phyloP scores from a whole-genome alignment of 2,888 invertebrate genomes.

The Oxystoma pomonae region DNA sequence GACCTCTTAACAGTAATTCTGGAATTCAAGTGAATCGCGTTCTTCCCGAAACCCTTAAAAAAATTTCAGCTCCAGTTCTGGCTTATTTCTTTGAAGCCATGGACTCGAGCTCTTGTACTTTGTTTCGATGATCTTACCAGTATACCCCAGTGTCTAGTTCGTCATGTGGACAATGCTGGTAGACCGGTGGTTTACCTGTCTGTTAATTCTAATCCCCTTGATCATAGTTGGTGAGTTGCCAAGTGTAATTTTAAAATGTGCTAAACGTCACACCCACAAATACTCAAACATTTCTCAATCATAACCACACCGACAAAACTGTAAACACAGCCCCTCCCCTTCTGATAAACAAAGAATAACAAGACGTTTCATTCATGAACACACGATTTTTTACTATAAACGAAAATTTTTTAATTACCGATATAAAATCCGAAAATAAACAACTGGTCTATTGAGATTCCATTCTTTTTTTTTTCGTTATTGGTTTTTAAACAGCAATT shows the following conservation, averaged over 20 bases:
- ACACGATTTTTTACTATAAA: background rate
- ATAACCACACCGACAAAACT: slow-evolving; percentile 41
- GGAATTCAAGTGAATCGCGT: slow-evolving; percentile 17
- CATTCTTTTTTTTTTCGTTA: too few species aligned
- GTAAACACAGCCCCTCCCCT: slow-evolving; percentile 50
- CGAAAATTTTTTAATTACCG: background rate
- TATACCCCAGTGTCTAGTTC: slow-evolving; percentile 36
- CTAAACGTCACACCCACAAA: slow-evolving; percentile 44
- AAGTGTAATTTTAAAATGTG: background rate
- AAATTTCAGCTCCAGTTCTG: slow-evolving; percentile 26
- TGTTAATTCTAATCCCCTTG: slow-evolving; percentile 42
- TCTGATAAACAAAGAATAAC: slow-evolving; percentile 40
- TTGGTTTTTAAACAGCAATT: too few species aligned
- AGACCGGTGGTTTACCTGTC: slow-evolving; percentile 37
- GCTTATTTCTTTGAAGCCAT: slow-evolving; percentile 38
- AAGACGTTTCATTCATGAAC: background rate
- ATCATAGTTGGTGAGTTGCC: slow-evolving; percentile 43
- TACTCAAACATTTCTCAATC: background rate
- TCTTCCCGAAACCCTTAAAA: slow-evolving; percentile 11
- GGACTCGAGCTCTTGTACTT: slow-evolving; percentile 41
- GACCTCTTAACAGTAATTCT: slow-evolving; percentile 27
- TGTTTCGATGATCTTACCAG: slow-evolving; percentile 43
- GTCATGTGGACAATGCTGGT: slow-evolving; percentile 41
- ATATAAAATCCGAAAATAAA: background rate
- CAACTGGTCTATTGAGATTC: background rate